phyloP scores from a whole-genome alignment of 2,113 vertebrate species.

The Lophochroa leadbeateri region DNA sequence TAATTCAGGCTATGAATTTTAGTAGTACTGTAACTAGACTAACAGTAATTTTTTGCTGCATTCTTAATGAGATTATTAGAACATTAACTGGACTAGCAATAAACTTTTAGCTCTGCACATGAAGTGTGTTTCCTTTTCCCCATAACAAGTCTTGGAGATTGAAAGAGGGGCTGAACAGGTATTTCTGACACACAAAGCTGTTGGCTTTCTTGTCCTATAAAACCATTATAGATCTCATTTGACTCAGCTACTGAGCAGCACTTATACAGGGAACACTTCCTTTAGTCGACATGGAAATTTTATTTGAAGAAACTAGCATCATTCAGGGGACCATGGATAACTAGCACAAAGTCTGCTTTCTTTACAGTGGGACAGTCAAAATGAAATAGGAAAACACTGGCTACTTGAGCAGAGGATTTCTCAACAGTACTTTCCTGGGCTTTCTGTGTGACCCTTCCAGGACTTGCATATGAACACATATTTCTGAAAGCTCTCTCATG shows the following conservation, averaged over 20 bases:
- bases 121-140: not conserved
- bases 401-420: not conserved
- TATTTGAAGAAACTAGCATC: not conserved
- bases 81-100: not conserved
- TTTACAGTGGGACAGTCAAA: not conserved
- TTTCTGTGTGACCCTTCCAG: not conserved
- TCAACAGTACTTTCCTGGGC: not conserved
- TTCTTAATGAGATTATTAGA: not conserved
- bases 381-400: fast-evolving
- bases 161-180: not conserved
- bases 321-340: not conserved
- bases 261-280: not conserved
- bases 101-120: not conserved
- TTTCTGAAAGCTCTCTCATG: not conserved
- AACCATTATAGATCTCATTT: not conserved
- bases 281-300: not conserved
- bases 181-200: not conserved
- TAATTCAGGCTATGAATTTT: not conserved
- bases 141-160: not conserved
- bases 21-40: not conserved
- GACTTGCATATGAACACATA: not conserved
- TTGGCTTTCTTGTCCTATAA: not conserved
- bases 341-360: not conserved
- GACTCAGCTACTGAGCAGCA: not conserved
- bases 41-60: not conserved